Evolutionary conservation across 1,140 invertebrate genomes (phyloP), one percentile per base, ranked within the genome.

Genomic region (Cephus cinctus): DNA sequence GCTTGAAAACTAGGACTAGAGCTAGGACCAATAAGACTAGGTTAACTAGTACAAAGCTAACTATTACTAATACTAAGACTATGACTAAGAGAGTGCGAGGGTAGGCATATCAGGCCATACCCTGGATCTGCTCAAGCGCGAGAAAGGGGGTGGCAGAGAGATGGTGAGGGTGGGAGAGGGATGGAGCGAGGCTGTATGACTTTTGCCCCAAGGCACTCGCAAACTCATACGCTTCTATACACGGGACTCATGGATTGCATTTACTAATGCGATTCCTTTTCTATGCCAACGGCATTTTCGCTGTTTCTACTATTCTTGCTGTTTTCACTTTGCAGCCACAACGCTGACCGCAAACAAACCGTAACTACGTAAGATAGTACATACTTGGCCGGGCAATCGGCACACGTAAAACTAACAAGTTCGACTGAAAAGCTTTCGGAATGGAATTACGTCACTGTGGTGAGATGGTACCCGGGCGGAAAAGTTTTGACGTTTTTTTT

Each of bases 281-380:
- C 31, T 35, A 18, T 25, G 31, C 9, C 21, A 40, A 23, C 19
- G 31, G 49, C 9, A 2, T 36, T 18, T 36, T 36, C 11, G 11
- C 12, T 14, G 14, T 36, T 6, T 36, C 15, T 11, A 8, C 3
- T 36, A 18, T 9, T 12, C 14, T 12, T 9, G 35, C 35, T 34
- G 40, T 54, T 50, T 43, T 50, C 52, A 40, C 30, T 30, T 36
- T 40, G 31, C 30, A 43, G 47, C 51, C 51, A 44, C 40, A 44
- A 45, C 38, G 43, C 44, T 40, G 32, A 50, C 54, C 57, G 39
- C 57, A 57, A 57, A 54, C 57, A 57, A 52, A 48, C 54, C 40
- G 38, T 48, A 54, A 57, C 50, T 59, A 54, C 40, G 40, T 47
- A 43, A 25, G 36, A 38, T 51, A 40, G 19, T 35, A 25, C 36